Evolutionary conservation across 2,888 invertebrate genomes (phyloP).

Genomic region (Parascotia fuliginaria): DNA sequence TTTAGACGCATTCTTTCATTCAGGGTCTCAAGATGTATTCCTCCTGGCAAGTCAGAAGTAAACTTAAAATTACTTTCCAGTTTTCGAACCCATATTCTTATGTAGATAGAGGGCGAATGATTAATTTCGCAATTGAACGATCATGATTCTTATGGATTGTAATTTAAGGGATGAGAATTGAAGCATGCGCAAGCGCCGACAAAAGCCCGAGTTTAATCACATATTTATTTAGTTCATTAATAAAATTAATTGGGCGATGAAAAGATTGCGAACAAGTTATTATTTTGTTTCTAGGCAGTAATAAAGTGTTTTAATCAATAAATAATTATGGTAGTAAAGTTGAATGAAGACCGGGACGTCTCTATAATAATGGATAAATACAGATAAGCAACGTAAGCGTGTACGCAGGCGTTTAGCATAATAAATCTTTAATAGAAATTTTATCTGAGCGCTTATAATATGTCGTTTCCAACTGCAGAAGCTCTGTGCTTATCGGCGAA

Average conservation of each 20-base stretch:
- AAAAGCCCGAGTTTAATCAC: slow-evolving; percentile 43
- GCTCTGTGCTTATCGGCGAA: no score
- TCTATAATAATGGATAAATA: background rate
- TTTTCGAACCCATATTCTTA: no score
- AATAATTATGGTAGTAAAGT: background rate
- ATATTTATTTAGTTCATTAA: slow-evolving; percentile 55
- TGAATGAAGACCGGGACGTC: background rate
- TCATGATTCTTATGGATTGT: slow-evolving; percentile 54
- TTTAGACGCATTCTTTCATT: no score
- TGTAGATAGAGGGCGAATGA: no score
- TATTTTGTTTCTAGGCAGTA: background rate
- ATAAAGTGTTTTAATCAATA: background rate
- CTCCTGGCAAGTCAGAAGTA: no score
- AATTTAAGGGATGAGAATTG: slow-evolving; percentile 47
- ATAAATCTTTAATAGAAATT: background rate
- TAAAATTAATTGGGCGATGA: slow-evolving; percentile 29
- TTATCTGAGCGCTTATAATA: slow-evolving; percentile 3
- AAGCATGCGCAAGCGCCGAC: slow-evolving; percentile 51
- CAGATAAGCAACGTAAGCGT: background rate
- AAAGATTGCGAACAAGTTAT: background rate
- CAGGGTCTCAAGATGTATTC: no score
- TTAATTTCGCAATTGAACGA: slow-evolving; percentile 13
- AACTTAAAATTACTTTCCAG: no score
- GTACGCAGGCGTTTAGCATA: background rate
- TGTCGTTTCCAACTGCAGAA: no score